Percentiles rank a stretch among this genome's conserved stretches.
phyloP scores from a whole-genome alignment of 2,888 invertebrate genomes.

The Chymomyza fuscimana region DNA sequence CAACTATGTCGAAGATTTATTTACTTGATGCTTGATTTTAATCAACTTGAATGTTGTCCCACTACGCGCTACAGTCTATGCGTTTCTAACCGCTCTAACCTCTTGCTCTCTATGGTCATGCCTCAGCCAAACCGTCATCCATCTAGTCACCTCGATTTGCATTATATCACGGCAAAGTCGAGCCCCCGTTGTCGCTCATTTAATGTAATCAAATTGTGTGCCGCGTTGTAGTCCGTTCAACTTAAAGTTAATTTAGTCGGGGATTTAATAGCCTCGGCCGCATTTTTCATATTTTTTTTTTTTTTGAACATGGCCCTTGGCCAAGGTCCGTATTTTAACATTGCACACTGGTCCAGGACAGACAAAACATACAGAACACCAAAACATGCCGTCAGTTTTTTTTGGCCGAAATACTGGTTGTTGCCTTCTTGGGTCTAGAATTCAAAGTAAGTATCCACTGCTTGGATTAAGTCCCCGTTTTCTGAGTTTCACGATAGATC shows the following conservation, averaged over 20 bases:
- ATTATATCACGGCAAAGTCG: slow-evolving; percentile 55
- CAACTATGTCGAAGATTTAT: slow-evolving; percentile 56
- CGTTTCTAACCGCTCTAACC: slow-evolving; percentile 8
- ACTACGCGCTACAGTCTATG: slow-evolving; percentile 16
- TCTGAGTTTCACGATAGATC: no score
- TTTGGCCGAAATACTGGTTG: no score
- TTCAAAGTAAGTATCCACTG: no score
- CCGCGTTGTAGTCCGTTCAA: slow-evolving; percentile 31
- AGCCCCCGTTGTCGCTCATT: slow-evolving; percentile 37
- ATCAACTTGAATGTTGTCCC: slow-evolving; percentile 63
- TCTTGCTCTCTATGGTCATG: background rate
- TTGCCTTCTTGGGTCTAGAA: no score
- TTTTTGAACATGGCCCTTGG: background rate
- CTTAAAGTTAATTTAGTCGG: slow-evolving; percentile 75
- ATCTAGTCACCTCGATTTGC: slow-evolving; percentile 32
- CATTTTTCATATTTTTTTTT: slow-evolving; percentile 70
- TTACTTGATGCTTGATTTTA: slow-evolving; percentile 73
- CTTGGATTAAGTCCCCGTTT: no score
- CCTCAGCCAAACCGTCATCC: background rate
- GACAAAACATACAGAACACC: no score
- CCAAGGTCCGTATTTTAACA: slow-evolving; percentile 14
- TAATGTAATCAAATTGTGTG: slow-evolving; percentile 67
- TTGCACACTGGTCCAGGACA: background rate
- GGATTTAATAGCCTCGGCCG: slow-evolving; percentile 70
- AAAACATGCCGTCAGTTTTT: no score